Conservation (phyloP, 2,888 invertebrate genomes). For the Tetragnatha montana region DNA sequence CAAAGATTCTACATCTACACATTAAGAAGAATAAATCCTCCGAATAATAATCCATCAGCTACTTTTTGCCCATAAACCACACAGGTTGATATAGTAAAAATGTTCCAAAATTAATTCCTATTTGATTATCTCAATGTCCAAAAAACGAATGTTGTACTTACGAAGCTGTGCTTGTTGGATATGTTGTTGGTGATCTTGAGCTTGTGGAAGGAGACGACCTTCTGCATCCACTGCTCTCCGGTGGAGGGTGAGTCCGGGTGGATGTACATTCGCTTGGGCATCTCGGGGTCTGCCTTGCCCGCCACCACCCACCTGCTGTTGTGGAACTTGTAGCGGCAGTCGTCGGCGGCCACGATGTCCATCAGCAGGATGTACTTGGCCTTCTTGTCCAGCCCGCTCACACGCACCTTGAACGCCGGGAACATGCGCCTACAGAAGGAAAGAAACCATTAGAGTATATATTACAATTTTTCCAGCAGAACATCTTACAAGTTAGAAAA, state of each 20-base stretch:
- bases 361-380: slow-evolving; percentile 98
- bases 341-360: slow-evolving; percentile 99
- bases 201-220: slow-evolving; percentile 80
- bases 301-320: slow-evolving; percentile 80
- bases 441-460: background rate
- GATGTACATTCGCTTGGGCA: slow-evolving; percentile 79
- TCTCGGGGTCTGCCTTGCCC: slow-evolving; percentile 79
- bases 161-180: slow-evolving; percentile 80
- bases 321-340: slow-evolving; percentile 98
- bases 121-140: too few species aligned
- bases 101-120: too few species aligned
- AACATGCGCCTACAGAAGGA: slow-evolving; percentile 95
- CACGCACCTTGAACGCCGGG: slow-evolving; percentile 99
- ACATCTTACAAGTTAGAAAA: too few species aligned
- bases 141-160: slow-evolving; percentile 75
- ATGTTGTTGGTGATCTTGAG: slow-evolving; percentile 80
- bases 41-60: too few species aligned
- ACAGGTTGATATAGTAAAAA: too few species aligned
- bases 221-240: slow-evolving; percentile 80
- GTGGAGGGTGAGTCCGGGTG: slow-evolving; percentile 77
- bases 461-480: too few species aligned
- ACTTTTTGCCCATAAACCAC: too few species aligned
- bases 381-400: slow-evolving; percentile 97
- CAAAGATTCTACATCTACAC: too few species aligned
- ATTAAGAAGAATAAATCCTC: too few species aligned